phyloP scores from a whole-genome alignment of 2,888 invertebrate species.

The Malthinus flaveolus region DNA sequence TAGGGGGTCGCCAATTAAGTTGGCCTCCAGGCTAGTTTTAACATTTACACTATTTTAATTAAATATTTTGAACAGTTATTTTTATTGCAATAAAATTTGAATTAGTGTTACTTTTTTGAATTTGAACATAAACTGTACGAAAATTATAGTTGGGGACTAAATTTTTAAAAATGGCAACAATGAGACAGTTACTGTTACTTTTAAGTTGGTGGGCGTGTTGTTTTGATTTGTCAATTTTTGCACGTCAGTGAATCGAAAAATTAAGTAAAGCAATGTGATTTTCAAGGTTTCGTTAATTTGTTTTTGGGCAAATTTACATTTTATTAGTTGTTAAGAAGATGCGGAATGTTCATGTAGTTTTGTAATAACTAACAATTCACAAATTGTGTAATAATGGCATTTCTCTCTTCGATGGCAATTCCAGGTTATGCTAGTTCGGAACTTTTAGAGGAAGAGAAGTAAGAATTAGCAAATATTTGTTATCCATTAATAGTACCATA shows the following conservation, averaged over 20 bases:
- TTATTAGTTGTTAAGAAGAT: neutral
- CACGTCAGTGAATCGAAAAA: constrained; percentile 1
- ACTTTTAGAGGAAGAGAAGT: constrained; percentile 16
- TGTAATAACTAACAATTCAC: neutral
- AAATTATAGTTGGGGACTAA: neutral
- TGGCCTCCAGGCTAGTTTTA: constrained; percentile 53
- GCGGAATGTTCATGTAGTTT: neutral
- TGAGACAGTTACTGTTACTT: neutral
- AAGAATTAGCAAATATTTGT: constrained; percentile 7
- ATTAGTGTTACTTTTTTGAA: neutral
- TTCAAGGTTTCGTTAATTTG: constrained; percentile 2
- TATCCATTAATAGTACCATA: constrained; percentile 1
- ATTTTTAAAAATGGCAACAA: neutral
- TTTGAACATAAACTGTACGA: neutral
- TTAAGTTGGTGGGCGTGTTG: constrained; percentile 6
- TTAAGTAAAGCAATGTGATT: neutral
- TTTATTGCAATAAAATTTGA: neutral
- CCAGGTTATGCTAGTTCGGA: constrained; percentile 11
- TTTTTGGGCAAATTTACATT: neutral
- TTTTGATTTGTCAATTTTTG: constrained; percentile 12
- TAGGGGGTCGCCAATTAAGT: constrained; percentile 76
- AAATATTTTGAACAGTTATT: neutral
- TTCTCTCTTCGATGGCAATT: neutral
- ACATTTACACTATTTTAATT: neutral
- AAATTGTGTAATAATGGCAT: constrained; percentile 11